Evolutionary conservation across 2,113 vertebrate genomes (phyloP), one percentile per base, ranked within the genome.

Genomic region (Acanthochromis polyacanthus): DNA sequence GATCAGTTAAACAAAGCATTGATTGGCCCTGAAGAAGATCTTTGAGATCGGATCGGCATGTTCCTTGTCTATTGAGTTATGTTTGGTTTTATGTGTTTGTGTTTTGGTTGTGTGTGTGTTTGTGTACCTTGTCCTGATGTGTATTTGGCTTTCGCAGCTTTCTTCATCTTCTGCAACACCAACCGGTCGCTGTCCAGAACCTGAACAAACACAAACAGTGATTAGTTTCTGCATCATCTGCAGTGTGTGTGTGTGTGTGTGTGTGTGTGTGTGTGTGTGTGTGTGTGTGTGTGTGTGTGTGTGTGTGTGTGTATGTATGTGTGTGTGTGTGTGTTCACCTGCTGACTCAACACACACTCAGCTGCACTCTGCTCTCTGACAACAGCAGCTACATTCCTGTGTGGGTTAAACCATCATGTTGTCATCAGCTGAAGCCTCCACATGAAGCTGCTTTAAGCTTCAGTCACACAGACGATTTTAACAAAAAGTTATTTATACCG

Each of bases 141-240:
- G 50, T 88, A 92, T 75, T 92, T 92, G 78, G 91, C 83, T 85
- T 92, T 92, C 10, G 91, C 88, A 48, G 91, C 89, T 90, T 92
- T 92, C 69, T 90, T 92, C 91, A 92, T 92, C 80, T 92, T 92
- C 78, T 91, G 89, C 71, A 92, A 25, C 59, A 92, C 80, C 80
- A 91, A 56, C 10, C 89, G 81, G 67, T 91, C 91, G 4, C 91
- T 90, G 73, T 90, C 91, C 71, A 92, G 52, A 82, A 62, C 85
- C 91, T 91, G 59, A 58, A 58, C 19, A 53, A 45, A 74, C 30
- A 82, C 12, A 77, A 3, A 75, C n/a, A 23, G 36, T 53, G 25
- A 71, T 28, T 16, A 40, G 32, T 59, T 43, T 5, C 52, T 25
- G 30, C 1, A 57, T 46, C 28, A 57, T 46, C 28, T 38, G 36